Conservation (phyloP, 1,140 invertebrate genomes). For the Diorhabda sublineata region DNA sequence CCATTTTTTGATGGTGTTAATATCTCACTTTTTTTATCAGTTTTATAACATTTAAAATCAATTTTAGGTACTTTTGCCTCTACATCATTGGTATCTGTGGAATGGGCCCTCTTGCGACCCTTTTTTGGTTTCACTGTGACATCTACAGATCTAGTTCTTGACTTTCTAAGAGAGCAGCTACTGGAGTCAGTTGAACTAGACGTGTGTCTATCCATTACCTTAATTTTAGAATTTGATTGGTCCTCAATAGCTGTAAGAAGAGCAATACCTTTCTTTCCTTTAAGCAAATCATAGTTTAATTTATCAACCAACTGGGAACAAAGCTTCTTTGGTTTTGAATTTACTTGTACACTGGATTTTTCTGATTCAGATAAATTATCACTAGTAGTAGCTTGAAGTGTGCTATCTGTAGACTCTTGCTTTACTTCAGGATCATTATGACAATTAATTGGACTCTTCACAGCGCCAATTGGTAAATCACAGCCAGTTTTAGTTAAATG, state of each 20-base stretch:
- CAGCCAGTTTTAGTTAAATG: slow-evolving; percentile 27
- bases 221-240: slow-evolving; percentile 36
- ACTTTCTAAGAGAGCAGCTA: slow-evolving; percentile 34
- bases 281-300: slow-evolving; percentile 35
- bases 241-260: slow-evolving; percentile 41
- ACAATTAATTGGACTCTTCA: slow-evolving; percentile 27
- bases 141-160: slow-evolving; percentile 40
- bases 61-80: slow-evolving; percentile 32
- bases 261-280: slow-evolving; percentile 40
- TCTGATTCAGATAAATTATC: slow-evolving; percentile 10
- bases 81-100: slow-evolving; percentile 26
- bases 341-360: slow-evolving; percentile 19
- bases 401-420: slow-evolving; percentile 22
- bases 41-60: slow-evolving; percentile 31
- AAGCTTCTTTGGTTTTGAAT: slow-evolving; percentile 28
- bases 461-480: slow-evolving; percentile 32
- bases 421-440: slow-evolving; percentile 25
- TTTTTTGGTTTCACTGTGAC: slow-evolving; percentile 20
- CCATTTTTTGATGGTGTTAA: slow-evolving; percentile 21
- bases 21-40: slow-evolving; percentile 11
- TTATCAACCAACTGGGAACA: slow-evolving; percentile 32
- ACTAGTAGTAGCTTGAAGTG: slow-evolving; percentile 26
- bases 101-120: slow-evolving; percentile 30
- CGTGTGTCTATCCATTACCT: slow-evolving; percentile 29
- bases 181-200: slow-evolving; percentile 31